Evolutionary conservation across 2,888 invertebrate species (phyloP).

Genomic region (Lottia scabra): DNA sequence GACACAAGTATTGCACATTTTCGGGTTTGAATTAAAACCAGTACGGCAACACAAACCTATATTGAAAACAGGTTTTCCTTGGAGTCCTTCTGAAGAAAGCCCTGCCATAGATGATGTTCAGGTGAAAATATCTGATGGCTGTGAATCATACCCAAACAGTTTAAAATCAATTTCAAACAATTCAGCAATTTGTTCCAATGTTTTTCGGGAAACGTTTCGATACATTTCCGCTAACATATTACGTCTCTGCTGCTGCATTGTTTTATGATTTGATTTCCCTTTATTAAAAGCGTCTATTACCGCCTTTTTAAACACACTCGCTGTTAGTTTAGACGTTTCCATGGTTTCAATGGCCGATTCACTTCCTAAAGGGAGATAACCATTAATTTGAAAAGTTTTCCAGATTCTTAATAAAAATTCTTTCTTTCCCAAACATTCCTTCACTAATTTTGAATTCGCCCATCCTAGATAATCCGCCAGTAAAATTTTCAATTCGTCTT

Average conservation of each 20-base stretch:
- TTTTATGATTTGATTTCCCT: not conserved
- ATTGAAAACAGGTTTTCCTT: too few relatives aligned
- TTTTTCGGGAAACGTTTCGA: not conserved
- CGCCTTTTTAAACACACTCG: not conserved
- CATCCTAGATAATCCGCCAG: conserved; percentile 33
- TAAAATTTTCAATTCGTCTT: conserved; percentile 31
- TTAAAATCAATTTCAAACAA: not conserved
- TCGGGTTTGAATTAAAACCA: too few relatives aligned
- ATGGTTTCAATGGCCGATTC: not conserved
- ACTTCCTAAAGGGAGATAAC: conserved; percentile 33
- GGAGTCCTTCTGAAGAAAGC: too few relatives aligned
- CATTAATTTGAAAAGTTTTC: conserved; percentile 40
- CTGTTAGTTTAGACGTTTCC: not conserved
- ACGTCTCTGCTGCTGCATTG: not conserved
- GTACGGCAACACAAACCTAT: too few relatives aligned
- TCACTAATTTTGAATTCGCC: conserved; percentile 2
- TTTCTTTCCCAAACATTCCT: conserved; percentile 19
- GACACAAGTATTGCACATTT: too few relatives aligned
- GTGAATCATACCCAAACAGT: not conserved
- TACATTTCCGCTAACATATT: not conserved
- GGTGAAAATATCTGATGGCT: not conserved
- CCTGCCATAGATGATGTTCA: not conserved
- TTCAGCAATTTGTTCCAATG: not conserved
- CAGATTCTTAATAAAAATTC: conserved; percentile 34
- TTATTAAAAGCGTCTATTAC: not conserved